Evolutionary conservation across 37 sponge, comb jelly and placozoan genomes (phyloP), one percentile per base, ranked within the genome.

Genomic region (Theonella swinhoei): DNA sequence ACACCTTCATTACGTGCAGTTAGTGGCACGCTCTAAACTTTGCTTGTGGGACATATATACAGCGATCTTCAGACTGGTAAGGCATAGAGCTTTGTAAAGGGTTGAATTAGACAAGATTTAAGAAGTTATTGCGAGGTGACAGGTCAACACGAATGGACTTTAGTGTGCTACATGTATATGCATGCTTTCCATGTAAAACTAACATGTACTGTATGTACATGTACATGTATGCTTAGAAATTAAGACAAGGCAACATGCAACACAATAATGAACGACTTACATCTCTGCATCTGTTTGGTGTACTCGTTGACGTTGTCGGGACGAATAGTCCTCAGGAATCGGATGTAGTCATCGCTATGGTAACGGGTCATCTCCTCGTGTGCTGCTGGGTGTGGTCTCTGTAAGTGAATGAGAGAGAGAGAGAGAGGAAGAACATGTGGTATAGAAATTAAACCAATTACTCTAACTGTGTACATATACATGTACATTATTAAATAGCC

Each of bases 311-410:
- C 88, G 83, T 98, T 98, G 85, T 98, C 99, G 0, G 99, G 99
- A 24, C 97, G 62, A 68, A 99, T 99, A 66, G 79, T 90, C 14
- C 87, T 66, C 7, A 99, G 88, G 74, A 99, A 99, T 39, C 89
- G 87, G 76, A 99, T 89, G 81, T 99, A 99, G 28, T 99, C 99
- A 74, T 99, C 99, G 64, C 97, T 91, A 65, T 99, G 99, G 83
- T 99, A 99, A 83, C 95, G 91, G 4, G 95, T 93, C 88, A 99
- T 96, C 65, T 96, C 99, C 37, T 84, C 85, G 68, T 85, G 64
- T 20, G 71, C 61, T 4, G 95, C 95, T 66, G 94, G 87, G 80
- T 96, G 94, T 4, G 99, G 99, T 58, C 99, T 79, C 99, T 99
- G 77, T 0, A 87, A 35, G 62, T 26, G 32, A 54, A 47, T 24